Conservation (phyloP, 2,797 vertebrate species). For the Natrix natrix region DNA sequence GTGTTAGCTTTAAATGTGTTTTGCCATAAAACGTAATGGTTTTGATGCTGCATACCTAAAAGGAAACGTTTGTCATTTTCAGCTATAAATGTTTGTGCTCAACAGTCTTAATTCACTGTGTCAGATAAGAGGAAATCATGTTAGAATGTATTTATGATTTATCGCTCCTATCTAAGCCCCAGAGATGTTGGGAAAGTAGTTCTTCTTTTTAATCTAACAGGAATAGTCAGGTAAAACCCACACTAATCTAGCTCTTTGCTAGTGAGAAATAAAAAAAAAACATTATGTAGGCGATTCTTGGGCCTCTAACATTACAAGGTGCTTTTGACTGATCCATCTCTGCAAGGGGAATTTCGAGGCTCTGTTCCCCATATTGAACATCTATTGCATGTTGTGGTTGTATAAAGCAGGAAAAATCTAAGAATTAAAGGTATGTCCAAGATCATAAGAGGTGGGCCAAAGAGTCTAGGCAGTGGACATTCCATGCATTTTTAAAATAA, state of each 20-base stretch:
- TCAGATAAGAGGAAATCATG: conserved; percentile 65
- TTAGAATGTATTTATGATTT: conserved; percentile 69
- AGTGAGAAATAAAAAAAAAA: conserved; percentile 19
- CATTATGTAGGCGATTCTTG: conserved; percentile 4
- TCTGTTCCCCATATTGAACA: not conserved
- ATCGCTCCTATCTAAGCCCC: conserved; percentile 59
- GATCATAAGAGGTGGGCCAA: conserved; percentile 13
- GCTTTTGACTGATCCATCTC: conserved; percentile 11
- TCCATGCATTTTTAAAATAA: conserved; percentile 4
- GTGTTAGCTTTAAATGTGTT: conserved; percentile 51
- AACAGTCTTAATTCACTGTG: conserved; percentile 62
- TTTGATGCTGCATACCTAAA: conserved; percentile 59
- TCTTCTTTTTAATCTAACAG: conserved; percentile 37
- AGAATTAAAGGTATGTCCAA: conserved; percentile 3
- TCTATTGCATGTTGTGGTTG: not conserved
- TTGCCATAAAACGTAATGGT: conserved; percentile 58
- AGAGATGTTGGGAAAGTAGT: conserved; percentile 55
- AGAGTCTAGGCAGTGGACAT: not conserved
- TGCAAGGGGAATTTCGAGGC: not conserved
- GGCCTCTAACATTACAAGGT: not conserved
- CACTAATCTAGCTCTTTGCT: conserved; percentile 17
- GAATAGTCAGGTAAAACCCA: conserved; percentile 39
- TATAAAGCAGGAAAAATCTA: not conserved
- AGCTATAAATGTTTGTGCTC: conserved; percentile 62
- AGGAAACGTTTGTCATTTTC: conserved; percentile 65